Evolutionary conservation across 1,140 invertebrate species (phyloP).

Genomic region (Drosophila jambulina): DNA sequence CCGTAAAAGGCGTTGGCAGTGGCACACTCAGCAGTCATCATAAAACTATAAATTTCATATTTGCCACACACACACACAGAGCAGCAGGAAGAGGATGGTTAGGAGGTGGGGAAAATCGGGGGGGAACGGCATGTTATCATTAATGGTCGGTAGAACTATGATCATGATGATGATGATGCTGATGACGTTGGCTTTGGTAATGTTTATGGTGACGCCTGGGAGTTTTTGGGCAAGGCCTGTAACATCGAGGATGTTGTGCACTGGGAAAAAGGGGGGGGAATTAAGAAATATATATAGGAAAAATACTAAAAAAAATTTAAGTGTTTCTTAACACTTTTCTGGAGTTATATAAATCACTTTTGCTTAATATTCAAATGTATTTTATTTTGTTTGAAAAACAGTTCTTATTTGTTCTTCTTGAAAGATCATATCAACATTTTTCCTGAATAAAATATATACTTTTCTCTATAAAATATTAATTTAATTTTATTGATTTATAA

Average conservation of each 20-base stretch:
- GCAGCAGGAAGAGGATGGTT: neutral
- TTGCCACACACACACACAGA: conserved; percentile 61
- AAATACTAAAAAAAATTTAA: neutral
- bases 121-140: conserved; percentile 69
- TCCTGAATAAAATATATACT: neutral
- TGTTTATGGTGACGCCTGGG: conserved; percentile 81
- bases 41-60: conserved; percentile 85
- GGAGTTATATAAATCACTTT: fast-evolving
- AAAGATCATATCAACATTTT: neutral
- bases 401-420: neutral
- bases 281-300: neutral
- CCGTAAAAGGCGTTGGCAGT: conserved; percentile 82
- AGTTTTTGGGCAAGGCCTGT: conserved; percentile 56
- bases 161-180: conserved; percentile 60
- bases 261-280: neutral
- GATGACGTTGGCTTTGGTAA: conserved; percentile 69
- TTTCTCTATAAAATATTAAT: no score
- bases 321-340: neutral
- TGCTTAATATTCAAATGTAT: neutral
- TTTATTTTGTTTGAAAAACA: neutral
- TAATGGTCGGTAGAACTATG: conserved; percentile 76
- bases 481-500: neutral
- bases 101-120: conserved; percentile 4
- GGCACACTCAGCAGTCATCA: conserved; percentile 83
- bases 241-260: conserved; percentile 26